Percentiles rank a stretch among this genome's conserved stretches.
Conservation (phyloP, 2,888 invertebrate species). For the Eugnorisma glareosa region DNA sequence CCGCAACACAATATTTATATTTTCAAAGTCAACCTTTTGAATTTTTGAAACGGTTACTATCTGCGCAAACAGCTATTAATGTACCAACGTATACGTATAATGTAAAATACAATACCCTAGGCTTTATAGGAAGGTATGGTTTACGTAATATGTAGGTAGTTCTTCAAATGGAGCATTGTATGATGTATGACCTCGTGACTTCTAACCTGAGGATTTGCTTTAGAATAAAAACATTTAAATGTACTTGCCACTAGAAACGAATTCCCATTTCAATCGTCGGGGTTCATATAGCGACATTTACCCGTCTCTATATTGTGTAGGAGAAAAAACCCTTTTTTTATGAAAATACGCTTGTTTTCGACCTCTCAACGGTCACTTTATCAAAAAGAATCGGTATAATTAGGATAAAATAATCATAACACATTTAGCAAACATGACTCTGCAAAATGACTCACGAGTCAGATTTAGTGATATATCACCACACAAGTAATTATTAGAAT, state of each 20-base stretch:
- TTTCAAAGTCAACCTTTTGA: not conserved
- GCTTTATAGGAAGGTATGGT: not conserved
- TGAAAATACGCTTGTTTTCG: not conserved
- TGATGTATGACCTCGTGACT: constrained; percentile 17
- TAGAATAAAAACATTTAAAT: constrained; percentile 11
- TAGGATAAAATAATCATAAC: constrained; percentile 14
- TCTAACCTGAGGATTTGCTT: not conserved
- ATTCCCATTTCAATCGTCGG: not conserved
- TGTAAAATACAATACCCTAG: not conserved
- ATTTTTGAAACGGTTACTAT: not conserved
- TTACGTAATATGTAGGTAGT: not conserved
- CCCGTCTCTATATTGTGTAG: not conserved
- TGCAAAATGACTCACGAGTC: constrained; percentile 17
- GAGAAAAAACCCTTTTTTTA: not conserved
- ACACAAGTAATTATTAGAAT: not conserved
- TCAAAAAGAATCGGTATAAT: not conserved
- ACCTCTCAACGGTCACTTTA: not conserved
- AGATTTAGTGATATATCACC: constrained; percentile 24
- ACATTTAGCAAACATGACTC: constrained; percentile 10
- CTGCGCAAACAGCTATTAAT: not conserved
- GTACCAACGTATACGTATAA: not conserved
- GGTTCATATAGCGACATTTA: too few species aligned
- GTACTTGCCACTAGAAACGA: not conserved
- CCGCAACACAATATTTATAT: not conserved
- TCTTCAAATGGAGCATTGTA: constrained; percentile 23